Evolutionary conservation across 2,113 vertebrate genomes (phyloP).

Genomic region (Tragulus kanchil): DNA sequence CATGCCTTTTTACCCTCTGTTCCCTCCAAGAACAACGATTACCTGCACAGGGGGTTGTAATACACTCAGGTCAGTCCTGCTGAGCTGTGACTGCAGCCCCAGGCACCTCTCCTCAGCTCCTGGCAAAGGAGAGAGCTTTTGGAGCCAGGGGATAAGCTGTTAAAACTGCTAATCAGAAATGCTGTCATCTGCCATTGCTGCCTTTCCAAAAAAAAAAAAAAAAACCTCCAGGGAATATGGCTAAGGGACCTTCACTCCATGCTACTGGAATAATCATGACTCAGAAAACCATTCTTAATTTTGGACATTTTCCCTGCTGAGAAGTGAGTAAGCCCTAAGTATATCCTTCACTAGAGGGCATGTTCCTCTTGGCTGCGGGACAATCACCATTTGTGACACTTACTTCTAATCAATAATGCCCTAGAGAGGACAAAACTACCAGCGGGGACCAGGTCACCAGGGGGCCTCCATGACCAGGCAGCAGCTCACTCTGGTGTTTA

Average conservation of each 20-base stretch:
- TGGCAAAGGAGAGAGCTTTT: not conserved
- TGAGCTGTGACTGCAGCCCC: not conserved
- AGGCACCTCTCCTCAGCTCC: not conserved
- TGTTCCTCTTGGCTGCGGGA: not conserved
- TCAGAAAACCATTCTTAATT: not conserved
- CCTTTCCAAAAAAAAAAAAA: not conserved
- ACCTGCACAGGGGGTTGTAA: not conserved
- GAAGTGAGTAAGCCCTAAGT: not conserved
- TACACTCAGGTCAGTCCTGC: not conserved
- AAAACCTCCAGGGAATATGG: too few relatives aligned
- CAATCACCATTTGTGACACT: slow-evolving; percentile 63
- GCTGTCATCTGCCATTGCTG: not conserved
- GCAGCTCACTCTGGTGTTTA: slow-evolving; percentile 65
- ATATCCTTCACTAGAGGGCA: not conserved
- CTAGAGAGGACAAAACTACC: slow-evolving; percentile 66
- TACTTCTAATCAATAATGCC: slow-evolving; percentile 68
- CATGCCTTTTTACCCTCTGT: not conserved
- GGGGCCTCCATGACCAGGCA: slow-evolving; percentile 39
- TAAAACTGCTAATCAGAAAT: not conserved
- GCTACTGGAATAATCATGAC: not conserved
- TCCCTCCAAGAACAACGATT: not conserved
- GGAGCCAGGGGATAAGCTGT: not conserved
- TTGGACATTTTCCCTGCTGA: not conserved
- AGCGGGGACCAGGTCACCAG: not conserved
- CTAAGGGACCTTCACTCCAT: not conserved